Base-by-base conservation (phyloP, 92 coral and sea anemone species). In the Porites divaricata region DNA sequence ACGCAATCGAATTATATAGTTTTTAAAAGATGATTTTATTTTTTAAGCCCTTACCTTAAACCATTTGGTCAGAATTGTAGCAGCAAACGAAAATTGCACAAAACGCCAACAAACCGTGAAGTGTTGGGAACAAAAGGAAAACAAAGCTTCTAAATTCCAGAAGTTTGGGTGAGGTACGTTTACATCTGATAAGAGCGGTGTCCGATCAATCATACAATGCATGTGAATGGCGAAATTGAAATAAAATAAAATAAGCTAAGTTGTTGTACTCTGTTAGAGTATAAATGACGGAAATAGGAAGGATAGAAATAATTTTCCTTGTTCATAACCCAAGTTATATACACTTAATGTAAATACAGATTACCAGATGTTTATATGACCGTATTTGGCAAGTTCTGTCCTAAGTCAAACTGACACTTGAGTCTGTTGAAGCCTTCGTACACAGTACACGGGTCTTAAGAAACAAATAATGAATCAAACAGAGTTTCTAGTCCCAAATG, bases 171-270 rank as follows among this genome's bases (percentile, higher is more conserved):
- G 71, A 63, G 23, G 51, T 70, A 57, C 63, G 63, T 82, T 72
- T 82, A 45, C 86, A 82, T 63, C 79, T 35, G 86, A 82, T 82
- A 82, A 82, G 77, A 71, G 52, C 22, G 53, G 22, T 11, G 85
- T 56, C 63, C 45, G 76, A 80, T 54, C 59, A 58, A 72, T 26
- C 57, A 71, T 65, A 28, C 45, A 28, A 72, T 82, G 67, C 51
- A 51, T 21, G 15, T 22, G 79, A 73, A 73, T 24, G 49, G 25
- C 23, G 72, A 26, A 54, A 61, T 81, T 17, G 63, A 54, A 72
- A 71, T 24, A 64, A 61, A 50, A 71, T 15, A 52, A 41, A 56
- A 69, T 20, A 50, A 72, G 25, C 35, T 45, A 6, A 6, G 68
- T 17, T 70, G 23, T 51, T 81, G 78, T 62, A 56, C 57, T 16